A percentile compares a stretch with the other conserved stretches of the same genome.
Conservation (phyloP, 2,113 vertebrate genomes). For the Fregata magnificens region DNA sequence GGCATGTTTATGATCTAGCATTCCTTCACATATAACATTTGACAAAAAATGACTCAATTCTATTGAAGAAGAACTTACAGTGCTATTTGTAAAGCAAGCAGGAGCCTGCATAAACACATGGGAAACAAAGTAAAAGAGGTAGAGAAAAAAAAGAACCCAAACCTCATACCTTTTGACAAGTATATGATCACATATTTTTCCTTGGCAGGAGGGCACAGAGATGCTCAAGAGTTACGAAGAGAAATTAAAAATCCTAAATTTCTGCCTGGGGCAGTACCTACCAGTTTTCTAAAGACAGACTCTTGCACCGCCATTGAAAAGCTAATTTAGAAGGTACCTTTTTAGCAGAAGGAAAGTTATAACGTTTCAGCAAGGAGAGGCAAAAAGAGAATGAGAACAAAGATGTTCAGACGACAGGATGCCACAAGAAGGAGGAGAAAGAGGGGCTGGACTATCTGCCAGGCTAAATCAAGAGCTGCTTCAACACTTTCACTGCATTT, state of each 20-base stretch:
- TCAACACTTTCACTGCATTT: neutral
- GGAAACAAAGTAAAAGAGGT: neutral
- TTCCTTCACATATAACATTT: neutral
- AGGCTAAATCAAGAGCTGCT: neutral
- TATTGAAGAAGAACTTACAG: neutral
- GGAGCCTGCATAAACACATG: neutral
- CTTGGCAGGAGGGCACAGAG: neutral
- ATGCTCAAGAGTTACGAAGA: neutral
- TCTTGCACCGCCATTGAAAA: neutral
- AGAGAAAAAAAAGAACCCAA: neutral
- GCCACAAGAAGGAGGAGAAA: neutral
- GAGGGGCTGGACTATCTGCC: neutral
- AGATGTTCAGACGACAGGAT: neutral
- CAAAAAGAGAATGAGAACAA: neutral
- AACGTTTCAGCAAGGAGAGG: neutral
- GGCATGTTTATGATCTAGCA: neutral
- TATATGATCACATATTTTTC: neutral
- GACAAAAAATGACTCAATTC: neutral
- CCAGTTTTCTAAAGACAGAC: neutral
- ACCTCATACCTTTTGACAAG: neutral
- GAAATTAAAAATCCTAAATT: neutral
- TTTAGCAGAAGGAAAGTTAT: neutral
- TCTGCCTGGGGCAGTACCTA: neutral
- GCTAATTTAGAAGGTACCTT: neutral
- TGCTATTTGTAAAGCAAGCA: neutral